These are phyloP conservation scores for Fratercula arctica DNA, from an alignment of 2,797 vertebrate genomes.

Conservation along the genomic window DNA sequence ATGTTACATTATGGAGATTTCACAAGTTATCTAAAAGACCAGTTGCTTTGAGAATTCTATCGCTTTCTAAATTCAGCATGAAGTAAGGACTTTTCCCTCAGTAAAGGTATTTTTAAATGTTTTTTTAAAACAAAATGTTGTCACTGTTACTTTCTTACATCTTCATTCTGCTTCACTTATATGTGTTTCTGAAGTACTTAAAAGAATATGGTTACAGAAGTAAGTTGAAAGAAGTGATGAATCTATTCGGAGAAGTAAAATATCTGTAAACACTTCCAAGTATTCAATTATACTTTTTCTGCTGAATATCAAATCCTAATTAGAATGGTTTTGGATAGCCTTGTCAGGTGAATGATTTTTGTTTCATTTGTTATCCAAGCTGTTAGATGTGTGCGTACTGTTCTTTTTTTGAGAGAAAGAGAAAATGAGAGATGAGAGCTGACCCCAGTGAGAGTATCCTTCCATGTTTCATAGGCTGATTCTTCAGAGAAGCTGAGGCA, in stretches of 20 bases:
- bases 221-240: background rate
- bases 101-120: background rate
- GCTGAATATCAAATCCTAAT: background rate
- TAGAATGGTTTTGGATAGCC: background rate
- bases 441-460: background rate
- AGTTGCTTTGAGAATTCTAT: background rate
- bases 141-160: background rate
- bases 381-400: background rate
- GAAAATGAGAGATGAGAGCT: background rate
- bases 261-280: background rate
- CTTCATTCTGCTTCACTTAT: background rate
- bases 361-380: background rate
- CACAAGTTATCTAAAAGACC: background rate
- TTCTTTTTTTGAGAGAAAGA: background rate
- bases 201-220: background rate
- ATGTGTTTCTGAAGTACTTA: background rate
- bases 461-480: slow-evolving; percentile 75
- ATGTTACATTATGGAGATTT: background rate
- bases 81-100: background rate
- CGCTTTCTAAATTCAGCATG: background rate
- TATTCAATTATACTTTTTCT: background rate
- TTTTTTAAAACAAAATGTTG: background rate
- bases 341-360: background rate
- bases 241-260: background rate
- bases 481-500: slow-evolving; percentile 86